Evolutionary conservation across 2,113 vertebrate genomes (phyloP).

Genomic region (Centrocercus urophasianus): DNA sequence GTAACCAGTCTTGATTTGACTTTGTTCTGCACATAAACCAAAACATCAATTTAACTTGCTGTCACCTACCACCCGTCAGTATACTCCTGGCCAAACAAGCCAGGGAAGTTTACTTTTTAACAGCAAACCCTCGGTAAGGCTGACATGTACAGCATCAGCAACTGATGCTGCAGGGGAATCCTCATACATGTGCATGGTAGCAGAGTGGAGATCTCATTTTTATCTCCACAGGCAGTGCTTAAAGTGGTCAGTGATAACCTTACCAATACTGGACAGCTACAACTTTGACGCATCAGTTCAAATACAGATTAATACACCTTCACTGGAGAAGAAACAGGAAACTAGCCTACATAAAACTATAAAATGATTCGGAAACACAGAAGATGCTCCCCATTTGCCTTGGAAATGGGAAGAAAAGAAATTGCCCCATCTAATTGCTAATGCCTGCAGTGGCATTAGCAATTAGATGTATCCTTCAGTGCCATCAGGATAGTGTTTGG

Average conservation of each 20-base stretch:
- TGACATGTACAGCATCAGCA: not conserved
- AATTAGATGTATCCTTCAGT: not conserved
- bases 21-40: slow-evolving; percentile 56
- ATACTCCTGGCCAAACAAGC: slow-evolving; percentile 34
- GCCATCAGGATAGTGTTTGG: not conserved
- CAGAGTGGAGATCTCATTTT: not conserved
- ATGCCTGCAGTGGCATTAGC: not conserved
- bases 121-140: not conserved
- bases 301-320: not conserved
- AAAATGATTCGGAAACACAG: slow-evolving; percentile 4
- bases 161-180: not conserved
- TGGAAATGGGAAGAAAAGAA: not conserved
- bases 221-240: not conserved
- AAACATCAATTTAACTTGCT: slow-evolving; percentile 50
- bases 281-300: not conserved
- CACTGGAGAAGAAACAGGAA: not conserved
- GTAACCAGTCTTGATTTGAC: slow-evolving; percentile 51
- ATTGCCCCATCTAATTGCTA: not conserved
- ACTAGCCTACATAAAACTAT: not conserved
- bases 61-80: slow-evolving; percentile 41
- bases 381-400: slow-evolving; percentile 1
- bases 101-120: slow-evolving; percentile 12
- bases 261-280: not conserved
- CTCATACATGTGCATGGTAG: not conserved
- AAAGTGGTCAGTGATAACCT: not conserved